phyloP scores from a whole-genome alignment of 2,113 vertebrate species.

The Dissostichus mawsoni region DNA sequence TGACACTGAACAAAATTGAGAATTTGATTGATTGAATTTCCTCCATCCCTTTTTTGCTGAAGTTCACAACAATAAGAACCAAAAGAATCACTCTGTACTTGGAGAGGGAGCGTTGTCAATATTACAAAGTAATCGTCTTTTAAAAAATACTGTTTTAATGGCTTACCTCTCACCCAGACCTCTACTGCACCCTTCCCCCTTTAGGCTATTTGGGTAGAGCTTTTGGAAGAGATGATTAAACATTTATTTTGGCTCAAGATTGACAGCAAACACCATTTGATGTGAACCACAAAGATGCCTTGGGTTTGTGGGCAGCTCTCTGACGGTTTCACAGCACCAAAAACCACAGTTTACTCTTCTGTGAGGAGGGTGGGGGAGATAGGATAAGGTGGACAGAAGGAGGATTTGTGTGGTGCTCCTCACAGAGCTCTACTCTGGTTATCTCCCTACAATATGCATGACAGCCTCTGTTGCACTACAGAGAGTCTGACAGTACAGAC shows the following conservation, averaged over 20 bases:
- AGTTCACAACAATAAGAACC: conserved; percentile 75
- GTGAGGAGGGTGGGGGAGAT: conserved; percentile 62
- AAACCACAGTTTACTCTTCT: conserved; percentile 78
- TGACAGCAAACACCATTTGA: conserved; percentile 87
- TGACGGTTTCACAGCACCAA: conserved; percentile 77
- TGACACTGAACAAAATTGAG: conserved; percentile 79
- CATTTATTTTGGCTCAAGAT: conserved; percentile 85
- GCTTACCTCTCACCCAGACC: conserved; percentile 82
- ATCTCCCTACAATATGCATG: conserved; percentile 75
- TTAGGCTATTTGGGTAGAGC: conserved; percentile 84
- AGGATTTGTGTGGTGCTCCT: conserved; percentile 63
- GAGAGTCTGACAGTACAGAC: conserved; percentile 45
- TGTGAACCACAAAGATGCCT: conserved; percentile 84
- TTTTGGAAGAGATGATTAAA: conserved; percentile 86
- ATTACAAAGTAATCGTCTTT: conserved; percentile 80
- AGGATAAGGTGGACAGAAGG: conserved; percentile 69
- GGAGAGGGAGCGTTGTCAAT: conserved; percentile 72
- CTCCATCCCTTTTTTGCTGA: conserved; percentile 71
- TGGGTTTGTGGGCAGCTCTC: conserved; percentile 79
- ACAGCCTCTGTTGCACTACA: conserved; percentile 59
- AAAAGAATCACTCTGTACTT: conserved; percentile 71
- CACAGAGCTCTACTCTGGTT: conserved; percentile 56
- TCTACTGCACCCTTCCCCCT: conserved; percentile 72
- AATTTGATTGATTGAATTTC: conserved; percentile 83
- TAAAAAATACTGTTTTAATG: conserved; percentile 82